Evolutionary conservation across 2,797 vertebrate species (phyloP).

Genomic region (Lagorchestes hirsutus): DNA sequence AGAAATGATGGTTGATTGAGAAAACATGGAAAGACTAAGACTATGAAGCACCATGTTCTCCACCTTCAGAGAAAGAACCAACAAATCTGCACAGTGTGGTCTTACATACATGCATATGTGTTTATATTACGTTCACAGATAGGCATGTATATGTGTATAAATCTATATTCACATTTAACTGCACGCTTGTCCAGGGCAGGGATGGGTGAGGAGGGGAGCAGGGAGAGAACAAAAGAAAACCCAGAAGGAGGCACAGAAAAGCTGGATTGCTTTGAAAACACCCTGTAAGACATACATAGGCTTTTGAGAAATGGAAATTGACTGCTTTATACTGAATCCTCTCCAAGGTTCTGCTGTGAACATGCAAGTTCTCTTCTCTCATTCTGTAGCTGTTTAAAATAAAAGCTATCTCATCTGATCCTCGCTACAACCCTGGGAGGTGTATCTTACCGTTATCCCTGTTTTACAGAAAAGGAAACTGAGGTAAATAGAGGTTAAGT

Average conservation of each 20-base stretch:
- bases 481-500: not conserved
- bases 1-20: not conserved
- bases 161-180: not conserved
- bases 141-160: no score
- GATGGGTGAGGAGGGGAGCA: no score
- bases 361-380: not conserved
- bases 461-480: not conserved
- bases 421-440: not conserved
- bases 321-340: not conserved
- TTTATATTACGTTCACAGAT: rapidly evolving
- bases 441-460: not conserved
- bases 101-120: no score
- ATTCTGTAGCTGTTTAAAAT: not conserved
- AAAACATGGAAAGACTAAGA: not conserved
- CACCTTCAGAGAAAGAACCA: no score
- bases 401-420: not conserved
- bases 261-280: not conserved
- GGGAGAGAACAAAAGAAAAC: not conserved
- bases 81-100: no score
- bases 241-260: not conserved
- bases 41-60: not conserved
- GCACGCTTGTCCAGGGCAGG: not conserved
- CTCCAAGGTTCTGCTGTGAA: not conserved
- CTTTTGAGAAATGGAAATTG: not conserved
- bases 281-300: not conserved